phyloP scores from a whole-genome alignment of 2,797 vertebrate genomes.

The Helarctos malayanus region DNA sequence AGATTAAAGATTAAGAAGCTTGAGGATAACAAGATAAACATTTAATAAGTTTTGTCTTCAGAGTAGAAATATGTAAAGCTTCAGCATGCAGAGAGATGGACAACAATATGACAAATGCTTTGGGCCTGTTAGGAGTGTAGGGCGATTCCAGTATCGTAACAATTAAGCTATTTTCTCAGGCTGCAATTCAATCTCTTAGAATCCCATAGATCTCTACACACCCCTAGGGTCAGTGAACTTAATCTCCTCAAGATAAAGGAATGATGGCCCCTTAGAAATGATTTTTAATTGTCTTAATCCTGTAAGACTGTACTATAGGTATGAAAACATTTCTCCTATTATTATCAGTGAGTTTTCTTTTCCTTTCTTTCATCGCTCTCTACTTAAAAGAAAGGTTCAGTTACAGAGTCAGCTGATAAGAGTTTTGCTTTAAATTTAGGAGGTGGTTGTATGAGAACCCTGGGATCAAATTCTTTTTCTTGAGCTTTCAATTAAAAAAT shows the following conservation, averaged over 20 bases:
- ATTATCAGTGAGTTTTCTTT: neutral
- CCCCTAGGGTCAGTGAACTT: neutral
- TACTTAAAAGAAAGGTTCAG: neutral
- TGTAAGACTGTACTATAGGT: neutral
- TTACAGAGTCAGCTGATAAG: conserved; percentile 13
- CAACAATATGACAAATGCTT: conserved; percentile 72
- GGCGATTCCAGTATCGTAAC: neutral
- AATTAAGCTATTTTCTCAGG: conserved; percentile 4
- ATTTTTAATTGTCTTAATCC: neutral
- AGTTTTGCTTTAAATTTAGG: conserved; percentile 27
- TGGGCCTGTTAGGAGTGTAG: neutral
- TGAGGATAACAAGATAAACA: conserved; percentile 77
- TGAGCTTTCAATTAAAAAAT: neutral
- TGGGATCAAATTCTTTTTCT: neutral
- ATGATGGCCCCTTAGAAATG: neutral
- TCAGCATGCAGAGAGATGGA: conserved; percentile 74
- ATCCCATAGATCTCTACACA: neutral
- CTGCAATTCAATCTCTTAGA: neutral
- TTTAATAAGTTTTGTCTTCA: conserved; percentile 75
- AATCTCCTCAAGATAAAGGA: conserved; percentile 53
- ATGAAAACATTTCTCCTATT: conserved; percentile 2
- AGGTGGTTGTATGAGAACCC: neutral
- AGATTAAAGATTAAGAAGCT: conserved; percentile 85
- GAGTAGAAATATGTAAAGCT: conserved; percentile 75
- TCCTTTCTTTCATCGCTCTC: conserved; percentile 16